Evolutionary conservation across 2,888 invertebrate species (phyloP).

Genomic region (Choristoneura rosaceana): DNA sequence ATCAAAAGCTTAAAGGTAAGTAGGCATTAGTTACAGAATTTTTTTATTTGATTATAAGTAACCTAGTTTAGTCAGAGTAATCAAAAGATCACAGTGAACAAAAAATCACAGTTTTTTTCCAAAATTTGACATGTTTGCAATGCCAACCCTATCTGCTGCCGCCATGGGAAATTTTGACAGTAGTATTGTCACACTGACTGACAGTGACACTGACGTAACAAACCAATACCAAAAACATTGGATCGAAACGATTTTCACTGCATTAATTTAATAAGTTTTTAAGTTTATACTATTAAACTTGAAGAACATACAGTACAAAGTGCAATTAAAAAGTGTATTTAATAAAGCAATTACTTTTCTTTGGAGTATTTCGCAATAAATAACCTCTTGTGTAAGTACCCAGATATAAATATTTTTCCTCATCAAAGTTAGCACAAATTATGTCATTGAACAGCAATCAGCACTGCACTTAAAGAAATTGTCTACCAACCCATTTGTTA

Average conservation of each 20-base stretch:
- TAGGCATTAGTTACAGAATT: no score
- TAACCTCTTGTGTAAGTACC: conserved; percentile 26
- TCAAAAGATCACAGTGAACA: no score
- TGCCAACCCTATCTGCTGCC: no score
- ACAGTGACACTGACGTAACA: not conserved
- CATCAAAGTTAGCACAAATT: not conserved
- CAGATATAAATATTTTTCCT: conserved; percentile 12
- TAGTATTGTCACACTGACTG: not conserved
- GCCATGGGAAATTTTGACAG: not conserved
- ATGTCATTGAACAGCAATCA: not conserved
- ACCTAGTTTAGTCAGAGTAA: no score
- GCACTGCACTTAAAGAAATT: not conserved
- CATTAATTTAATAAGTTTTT: not conserved
- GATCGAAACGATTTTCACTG: not conserved
- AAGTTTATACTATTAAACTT: not conserved
- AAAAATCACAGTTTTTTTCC: no score
- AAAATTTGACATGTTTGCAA: no score
- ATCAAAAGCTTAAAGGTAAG: no score
- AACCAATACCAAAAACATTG: not conserved
- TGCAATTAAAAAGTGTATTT: not conserved
- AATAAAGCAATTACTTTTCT: not conserved
- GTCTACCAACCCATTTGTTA: not conserved
- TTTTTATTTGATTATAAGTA: no score
- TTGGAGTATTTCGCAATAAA: conserved; percentile 12
- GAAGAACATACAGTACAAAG: not conserved